Evolutionary conservation across 2,888 invertebrate species (phyloP), one percentile per base, ranked within the genome.

Genomic region (Graphium colonna): DNA sequence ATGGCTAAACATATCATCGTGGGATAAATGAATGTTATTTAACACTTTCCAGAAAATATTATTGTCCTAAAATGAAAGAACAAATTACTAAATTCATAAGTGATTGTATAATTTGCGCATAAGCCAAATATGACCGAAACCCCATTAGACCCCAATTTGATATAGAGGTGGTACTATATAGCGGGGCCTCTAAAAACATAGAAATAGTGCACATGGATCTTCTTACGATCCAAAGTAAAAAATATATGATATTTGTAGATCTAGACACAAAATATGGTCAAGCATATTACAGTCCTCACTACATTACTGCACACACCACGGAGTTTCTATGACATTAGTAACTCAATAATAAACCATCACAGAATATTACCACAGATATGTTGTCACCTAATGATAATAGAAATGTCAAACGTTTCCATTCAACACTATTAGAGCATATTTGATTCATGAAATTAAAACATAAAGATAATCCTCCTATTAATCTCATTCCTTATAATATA

Each of bases 121-220:
- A 49, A 10, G 53, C 55, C 7, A 60, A 60, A 52, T 61, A 63
- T 40, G 55, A 60, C 15, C 3, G 33, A n/a, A 51, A 62, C 21
- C 59, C 63, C 1, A 52, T 61, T 8, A 45, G 39, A 47, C 57
- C 38, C 18, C 43, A 56, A 36, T 55, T 55, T 38, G 48, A 54
- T 15, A 26, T 61, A 31, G 54, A n/a, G n/a, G n/a, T n/a, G n/a
- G n/a, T n/a, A n/a, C n/a, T n/a, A n/a, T n/a, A n/a, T n/a, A n/a
- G n/a, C n/a, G n/a, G n/a, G n/a, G n/a, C n/a, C n/a, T n/a, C n/a
- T n/a, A n/a, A n/a, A n/a, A n/a, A n/a, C n/a, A n/a, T 59, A 15
- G 45, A 60, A 39, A 55, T 57, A n/a, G 36, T 60, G n/a, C 57
- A 61, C 26, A 33, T 56, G 28, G 55, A 58, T 9, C 28, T 60